Conservation (phyloP, 2,797 vertebrate genomes). For the Bovichtus diacanthus region DNA sequence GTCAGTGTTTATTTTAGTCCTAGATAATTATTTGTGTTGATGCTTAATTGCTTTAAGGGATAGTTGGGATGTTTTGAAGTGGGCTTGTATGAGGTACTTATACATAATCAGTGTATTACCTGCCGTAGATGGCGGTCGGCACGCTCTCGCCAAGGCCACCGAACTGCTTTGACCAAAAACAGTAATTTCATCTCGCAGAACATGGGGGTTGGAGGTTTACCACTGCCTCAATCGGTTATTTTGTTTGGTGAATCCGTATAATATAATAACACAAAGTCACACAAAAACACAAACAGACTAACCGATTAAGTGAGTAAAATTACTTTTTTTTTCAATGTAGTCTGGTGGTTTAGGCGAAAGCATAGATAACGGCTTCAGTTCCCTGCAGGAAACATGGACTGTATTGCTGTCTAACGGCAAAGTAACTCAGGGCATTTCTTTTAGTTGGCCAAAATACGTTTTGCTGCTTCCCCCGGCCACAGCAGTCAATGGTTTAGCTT, state of each 20-base stretch:
- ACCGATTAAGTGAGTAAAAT: too few species aligned
- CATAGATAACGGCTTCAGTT: neutral
- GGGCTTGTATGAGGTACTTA: neutral
- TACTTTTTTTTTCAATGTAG: neutral
- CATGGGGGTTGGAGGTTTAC: too few species aligned
- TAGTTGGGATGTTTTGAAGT: neutral
- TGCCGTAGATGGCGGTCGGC: too few species aligned
- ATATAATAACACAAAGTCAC: too few species aligned
- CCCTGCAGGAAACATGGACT: neutral
- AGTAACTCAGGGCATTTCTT: too few species aligned
- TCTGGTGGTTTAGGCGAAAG: neutral
- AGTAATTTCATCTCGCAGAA: neutral
- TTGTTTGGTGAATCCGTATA: too few species aligned
- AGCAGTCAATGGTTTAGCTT: neutral
- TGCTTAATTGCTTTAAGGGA: constrained; percentile 4
- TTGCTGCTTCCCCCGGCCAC: neutral
- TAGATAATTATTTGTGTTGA: constrained; percentile 27
- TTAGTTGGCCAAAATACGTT: neutral
- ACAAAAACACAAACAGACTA: neutral
- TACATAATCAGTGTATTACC: neutral
- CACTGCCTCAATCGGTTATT: too few species aligned
- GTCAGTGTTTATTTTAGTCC: constrained; percentile 40
- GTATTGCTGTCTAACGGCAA: too few species aligned
- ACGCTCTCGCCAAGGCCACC: neutral
- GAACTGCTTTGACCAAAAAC: neutral